phyloP scores from a whole-genome alignment of 2,888 invertebrate species.

The Mimumesa dahlbomi region DNA sequence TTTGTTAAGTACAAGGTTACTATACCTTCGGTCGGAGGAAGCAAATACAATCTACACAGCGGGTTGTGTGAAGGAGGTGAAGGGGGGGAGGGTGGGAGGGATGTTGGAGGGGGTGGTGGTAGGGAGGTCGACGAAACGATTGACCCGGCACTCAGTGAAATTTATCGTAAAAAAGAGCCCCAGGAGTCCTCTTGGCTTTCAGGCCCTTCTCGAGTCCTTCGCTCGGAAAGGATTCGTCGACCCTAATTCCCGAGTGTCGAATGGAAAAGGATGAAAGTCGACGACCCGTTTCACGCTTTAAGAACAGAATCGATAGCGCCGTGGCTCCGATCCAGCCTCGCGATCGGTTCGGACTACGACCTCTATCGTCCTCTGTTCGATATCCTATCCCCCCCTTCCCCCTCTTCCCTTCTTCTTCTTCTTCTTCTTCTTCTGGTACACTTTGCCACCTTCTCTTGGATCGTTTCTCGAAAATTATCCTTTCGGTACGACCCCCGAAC shows the following conservation, averaged over 20 bases:
- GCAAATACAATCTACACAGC: no score
- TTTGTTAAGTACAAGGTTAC: conserved; percentile 34
- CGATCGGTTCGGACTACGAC: conserved; percentile 31
- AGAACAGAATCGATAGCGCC: conserved; percentile 53
- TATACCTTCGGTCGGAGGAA: not conserved
- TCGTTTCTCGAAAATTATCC: conserved; percentile 35
- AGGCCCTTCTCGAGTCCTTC: conserved; percentile 53
- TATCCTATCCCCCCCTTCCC: no score
- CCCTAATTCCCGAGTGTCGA: conserved; percentile 61
- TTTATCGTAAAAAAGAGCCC: conserved; percentile 66
- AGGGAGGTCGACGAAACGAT: conserved; percentile 45
- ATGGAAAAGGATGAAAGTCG: conserved; percentile 59
- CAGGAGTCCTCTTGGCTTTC: conserved; percentile 55
- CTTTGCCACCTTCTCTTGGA: no score
- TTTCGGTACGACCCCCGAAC: conserved; percentile 17
- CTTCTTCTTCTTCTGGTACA: no score
- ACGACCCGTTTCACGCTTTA: conserved; percentile 51
- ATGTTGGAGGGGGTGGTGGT: conserved; percentile 1
- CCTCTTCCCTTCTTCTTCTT: not conserved
- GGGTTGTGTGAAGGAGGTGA: no score
- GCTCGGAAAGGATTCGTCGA: conserved; percentile 59
- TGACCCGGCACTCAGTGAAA: conserved; percentile 64
- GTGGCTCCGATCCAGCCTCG: conserved; percentile 43
- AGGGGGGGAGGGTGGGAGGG: not conserved
- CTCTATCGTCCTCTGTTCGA: no score